Conservation (phyloP, 2,888 invertebrate genomes). For the Hydrotaea cyrtoneurina region DNA sequence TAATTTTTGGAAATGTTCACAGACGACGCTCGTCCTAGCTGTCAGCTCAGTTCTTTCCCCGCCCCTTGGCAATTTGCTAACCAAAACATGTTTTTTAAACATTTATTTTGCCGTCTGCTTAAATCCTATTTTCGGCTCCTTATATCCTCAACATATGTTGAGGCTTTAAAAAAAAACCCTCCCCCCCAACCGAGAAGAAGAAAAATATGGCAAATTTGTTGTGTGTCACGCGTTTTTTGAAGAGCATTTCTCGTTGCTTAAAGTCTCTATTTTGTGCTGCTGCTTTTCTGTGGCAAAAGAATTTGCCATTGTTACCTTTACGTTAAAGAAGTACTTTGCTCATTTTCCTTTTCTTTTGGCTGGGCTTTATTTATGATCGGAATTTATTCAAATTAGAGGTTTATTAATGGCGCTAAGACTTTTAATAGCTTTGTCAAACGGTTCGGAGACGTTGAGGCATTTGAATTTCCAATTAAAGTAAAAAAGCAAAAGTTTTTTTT, state of each 20-base stretch:
- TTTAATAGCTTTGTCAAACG: conserved; percentile 43
- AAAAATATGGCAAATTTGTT: background rate
- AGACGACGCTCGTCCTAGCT: background rate
- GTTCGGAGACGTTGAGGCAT: conserved; percentile 15
- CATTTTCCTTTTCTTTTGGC: background rate
- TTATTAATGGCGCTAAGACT: conserved; percentile 63
- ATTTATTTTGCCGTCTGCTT: conserved; percentile 20
- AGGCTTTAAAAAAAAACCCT: conserved; percentile 4
- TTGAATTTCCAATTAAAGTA: conserved; percentile 19
- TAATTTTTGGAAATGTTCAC: background rate
- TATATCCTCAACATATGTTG: conserved; percentile 33
- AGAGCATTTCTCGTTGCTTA: conserved; percentile 5
- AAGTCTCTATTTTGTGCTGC: conserved; percentile 32
- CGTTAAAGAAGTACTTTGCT: no score
- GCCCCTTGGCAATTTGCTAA: conserved; percentile 25
- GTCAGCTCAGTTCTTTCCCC: background rate
- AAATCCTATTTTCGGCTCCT: conserved; percentile 8
- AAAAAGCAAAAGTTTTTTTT: background rate
- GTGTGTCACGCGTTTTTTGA: background rate
- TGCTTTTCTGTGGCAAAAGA: background rate
- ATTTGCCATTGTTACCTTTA: background rate
- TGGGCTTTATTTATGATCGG: conserved; percentile 67
- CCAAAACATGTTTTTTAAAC: conserved; percentile 37
- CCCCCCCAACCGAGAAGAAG: background rate
- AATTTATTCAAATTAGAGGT: conserved; percentile 72